Evolutionary conservation across 2,888 invertebrate genomes (phyloP).

Genomic region (Erebia aethiops): DNA sequence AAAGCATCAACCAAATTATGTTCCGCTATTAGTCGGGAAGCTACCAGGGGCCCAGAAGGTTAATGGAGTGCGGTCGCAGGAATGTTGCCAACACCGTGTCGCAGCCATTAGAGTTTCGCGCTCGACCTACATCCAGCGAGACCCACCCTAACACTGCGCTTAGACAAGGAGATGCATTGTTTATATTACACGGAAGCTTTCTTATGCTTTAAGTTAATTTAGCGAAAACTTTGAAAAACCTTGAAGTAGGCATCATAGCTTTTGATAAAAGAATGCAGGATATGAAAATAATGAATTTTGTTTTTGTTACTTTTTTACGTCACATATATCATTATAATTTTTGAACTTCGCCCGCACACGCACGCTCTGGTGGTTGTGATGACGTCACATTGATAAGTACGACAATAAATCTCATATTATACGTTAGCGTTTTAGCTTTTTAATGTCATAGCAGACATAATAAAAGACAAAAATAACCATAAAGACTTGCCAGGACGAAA

Average conservation of each 20-base stretch:
- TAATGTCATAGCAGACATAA: background rate
- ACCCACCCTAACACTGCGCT: conserved; percentile 28
- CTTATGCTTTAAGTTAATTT: conserved; percentile 10
- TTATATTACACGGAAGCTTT: conserved; percentile 21
- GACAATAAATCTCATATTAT: too few relatives aligned
- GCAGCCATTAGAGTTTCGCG: conserved; percentile 30
- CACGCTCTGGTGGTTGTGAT: background rate
- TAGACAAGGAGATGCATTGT: conserved; percentile 28
- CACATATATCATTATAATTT: background rate
- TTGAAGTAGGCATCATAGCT: background rate
- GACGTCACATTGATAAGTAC: background rate
- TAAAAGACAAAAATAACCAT: background rate
- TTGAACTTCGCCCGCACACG: conserved; percentile 1
- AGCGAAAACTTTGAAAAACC: background rate
- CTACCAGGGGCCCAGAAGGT: conserved; percentile 34
- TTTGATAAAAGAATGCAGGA: background rate
- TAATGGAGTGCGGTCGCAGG: conserved; percentile 37
- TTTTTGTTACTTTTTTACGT: background rate
- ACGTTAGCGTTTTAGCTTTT: background rate
- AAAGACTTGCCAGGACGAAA: background rate
- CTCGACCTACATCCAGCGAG: conserved; percentile 37
- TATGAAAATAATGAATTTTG: background rate
- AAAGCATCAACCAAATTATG: conserved; percentile 10
- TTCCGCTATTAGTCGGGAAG: background rate
- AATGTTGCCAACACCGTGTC: conserved; percentile 37